Conservation (phyloP, 2,113 vertebrate genomes). For the Bungarus multicinctus region DNA sequence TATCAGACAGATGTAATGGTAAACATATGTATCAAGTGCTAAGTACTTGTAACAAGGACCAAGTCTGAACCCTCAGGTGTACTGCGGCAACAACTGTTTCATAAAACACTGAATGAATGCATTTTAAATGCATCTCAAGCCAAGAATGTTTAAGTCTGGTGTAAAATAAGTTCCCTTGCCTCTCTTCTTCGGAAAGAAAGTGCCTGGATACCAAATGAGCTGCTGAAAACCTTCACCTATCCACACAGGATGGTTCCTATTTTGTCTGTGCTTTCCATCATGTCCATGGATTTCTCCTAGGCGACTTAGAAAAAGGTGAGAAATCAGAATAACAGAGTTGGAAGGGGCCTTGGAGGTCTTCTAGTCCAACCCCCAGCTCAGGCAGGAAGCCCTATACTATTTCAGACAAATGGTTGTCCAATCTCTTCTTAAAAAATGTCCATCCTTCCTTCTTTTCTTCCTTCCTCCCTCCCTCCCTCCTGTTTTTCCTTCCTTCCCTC, state of each 20-base stretch:
- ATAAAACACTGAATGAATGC: constrained; percentile 18
- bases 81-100: constrained; percentile 1
- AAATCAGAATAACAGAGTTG: not conserved
- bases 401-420: not conserved
- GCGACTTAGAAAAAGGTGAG: rapidly evolving
- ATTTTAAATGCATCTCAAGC: constrained; percentile 21
- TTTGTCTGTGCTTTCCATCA: not conserved
- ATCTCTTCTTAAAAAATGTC: not conserved
- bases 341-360: not conserved
- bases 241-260: not conserved
- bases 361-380: not conserved
- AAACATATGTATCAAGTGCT: constrained; percentile 48
- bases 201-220: not conserved
- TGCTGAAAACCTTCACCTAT: not conserved
- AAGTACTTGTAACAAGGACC: constrained; percentile 53
- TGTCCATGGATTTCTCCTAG: not conserved
- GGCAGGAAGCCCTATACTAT: not conserved
- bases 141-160: not conserved
- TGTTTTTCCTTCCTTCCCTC: no score
- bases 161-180: not conserved
- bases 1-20: constrained; percentile 52
- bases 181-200: not conserved
- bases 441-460: no score
- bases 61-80: constrained; percentile 37
- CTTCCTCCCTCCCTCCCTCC: no score